Base-by-base conservation (phyloP, 1,140 invertebrate genomes). In the Bradysia coprophila region DNA sequence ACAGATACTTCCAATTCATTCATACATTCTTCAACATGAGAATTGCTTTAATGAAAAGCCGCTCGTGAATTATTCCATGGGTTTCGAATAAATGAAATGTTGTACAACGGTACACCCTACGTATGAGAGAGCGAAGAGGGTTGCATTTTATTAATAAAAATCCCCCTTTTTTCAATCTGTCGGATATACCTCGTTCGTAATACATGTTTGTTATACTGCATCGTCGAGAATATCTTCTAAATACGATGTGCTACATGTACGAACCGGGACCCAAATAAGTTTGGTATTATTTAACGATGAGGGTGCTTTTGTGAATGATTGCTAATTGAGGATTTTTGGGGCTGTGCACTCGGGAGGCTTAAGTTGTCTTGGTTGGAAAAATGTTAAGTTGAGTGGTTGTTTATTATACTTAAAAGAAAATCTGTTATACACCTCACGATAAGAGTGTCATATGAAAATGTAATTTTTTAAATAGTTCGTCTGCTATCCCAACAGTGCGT, bases 321-420 rank as follows among this genome's bases (percentile, higher is more conserved):
- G 36, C 36, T 38, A 38, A 38, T 38, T 38, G 36, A 38, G 36
- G 36, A 38, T 38, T 38, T 34, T 28, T 28, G 24, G 24, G 6
- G 24, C 24, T 28, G 24, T 19, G 13, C 36, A 15, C 36, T 11
- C 36, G 21, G 36, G 13, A 19, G 36, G 36, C 15, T 38, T 38
- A 38, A 38, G 20, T 19, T 38, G 36, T 38, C 36, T 15, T 10
- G 21, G 36, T 38, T 34, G 13, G 6, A 28, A 28, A 28, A 28
- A 28, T 28, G 24, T 28, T 8, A 28, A 28, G 24, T 28, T 6
- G 24, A 28, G 24, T 28, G 24, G 24, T 28, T 28, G 24, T 28
- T 28, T 28, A 28, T 28, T 28, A 28, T 28, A 28, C 24, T 28
- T 28, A 28, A 8, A 13, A 18, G 36, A 11, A 38, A 18, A 38